Percentiles rank a stretch among this genome's conserved stretches.
Conservation (phyloP, 2,797 vertebrate genomes). For the Manis javanica region DNA sequence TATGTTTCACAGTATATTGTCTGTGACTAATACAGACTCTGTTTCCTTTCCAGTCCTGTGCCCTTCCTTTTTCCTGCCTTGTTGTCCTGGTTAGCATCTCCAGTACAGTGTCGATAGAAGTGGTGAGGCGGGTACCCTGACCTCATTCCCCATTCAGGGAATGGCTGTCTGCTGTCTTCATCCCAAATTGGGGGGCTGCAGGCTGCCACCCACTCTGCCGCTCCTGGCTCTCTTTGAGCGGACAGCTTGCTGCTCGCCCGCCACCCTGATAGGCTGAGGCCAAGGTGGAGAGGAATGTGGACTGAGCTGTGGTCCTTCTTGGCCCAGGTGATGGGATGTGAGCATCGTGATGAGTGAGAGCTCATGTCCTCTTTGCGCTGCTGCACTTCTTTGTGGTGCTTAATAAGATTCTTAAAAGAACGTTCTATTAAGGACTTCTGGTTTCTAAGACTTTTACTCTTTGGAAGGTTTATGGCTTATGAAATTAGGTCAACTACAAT, state of each 20-base stretch:
- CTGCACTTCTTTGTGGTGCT: neutral
- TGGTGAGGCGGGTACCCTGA: neutral
- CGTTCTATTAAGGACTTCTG: constrained; percentile 13
- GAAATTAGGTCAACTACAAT: constrained; percentile 34
- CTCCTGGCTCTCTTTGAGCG: neutral
- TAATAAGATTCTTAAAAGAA: neutral
- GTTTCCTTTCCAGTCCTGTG: neutral
- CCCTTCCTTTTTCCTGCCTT: neutral
- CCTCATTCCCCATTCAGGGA: rapidly evolving
- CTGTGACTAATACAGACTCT: neutral
- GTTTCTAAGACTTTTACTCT: constrained; percentile 24
- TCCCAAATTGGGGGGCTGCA: rapidly evolving
- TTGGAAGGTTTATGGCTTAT: neutral
- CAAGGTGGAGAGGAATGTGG: rapidly evolving
- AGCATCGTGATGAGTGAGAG: neutral
- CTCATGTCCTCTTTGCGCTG: neutral
- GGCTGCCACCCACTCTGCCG: rapidly evolving
- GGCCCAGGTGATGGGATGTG: neutral
- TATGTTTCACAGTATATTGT: rapidly evolving
- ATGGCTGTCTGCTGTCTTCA: rapidly evolving
- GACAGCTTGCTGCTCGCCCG: too few species aligned
- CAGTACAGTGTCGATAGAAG: neutral
- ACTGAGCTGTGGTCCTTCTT: neutral
- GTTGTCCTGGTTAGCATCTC: too few species aligned
- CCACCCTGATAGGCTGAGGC: neutral